Evolutionary conservation across 2,797 vertebrate genomes (phyloP), one percentile per base, ranked within the genome.

Genomic region (Tarsius wallacei): DNA sequence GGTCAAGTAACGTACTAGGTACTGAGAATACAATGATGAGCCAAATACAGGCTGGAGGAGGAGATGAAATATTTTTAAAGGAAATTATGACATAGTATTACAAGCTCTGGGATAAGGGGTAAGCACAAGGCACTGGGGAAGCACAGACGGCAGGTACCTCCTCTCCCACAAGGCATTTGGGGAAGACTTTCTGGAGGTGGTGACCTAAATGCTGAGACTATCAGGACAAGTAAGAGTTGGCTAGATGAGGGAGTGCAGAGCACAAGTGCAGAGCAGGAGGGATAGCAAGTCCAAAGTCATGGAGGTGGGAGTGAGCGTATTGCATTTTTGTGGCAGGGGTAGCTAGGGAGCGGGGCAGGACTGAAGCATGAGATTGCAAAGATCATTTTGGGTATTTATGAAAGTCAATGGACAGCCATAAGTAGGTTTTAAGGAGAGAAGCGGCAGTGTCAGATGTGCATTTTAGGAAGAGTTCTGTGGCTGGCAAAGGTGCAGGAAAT

Each of bases 151-250:
- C 14, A 64, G 63, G 9, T 0, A 26, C 73, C 57, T 78, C 55
- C 53, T 90, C 51, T 64, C 74, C 51, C 47, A 12, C 2, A 7
- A 49, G 31, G 26, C 16, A 71, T 13, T 91, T 78, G 96, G 61
- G 76, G 31, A 93, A 55, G 87, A 55, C 87, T 87, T 90, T 88
- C n/a, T 71, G 36, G 28, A 91, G 74, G 51, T 24, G 33, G 59
- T 31, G 12, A 36, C 24, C 31, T 53, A 19, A 71, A 86, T 49
- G 19, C 78, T 53, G n/a, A 95, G 31, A 28, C 22, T 71, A 77
- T 24, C 7, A 19, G 26, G 55, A 55, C 3, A 76, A 59, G 42
- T 0, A 68, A 24, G 64, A 87, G 42, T 1, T 70, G n/a, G 36
- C 83, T 26, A 66, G 28, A 19, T 85, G 36, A 90, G 68, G 33